Conservation (phyloP, 2,888 invertebrate genomes). For the Drosophila phalerata region DNA sequence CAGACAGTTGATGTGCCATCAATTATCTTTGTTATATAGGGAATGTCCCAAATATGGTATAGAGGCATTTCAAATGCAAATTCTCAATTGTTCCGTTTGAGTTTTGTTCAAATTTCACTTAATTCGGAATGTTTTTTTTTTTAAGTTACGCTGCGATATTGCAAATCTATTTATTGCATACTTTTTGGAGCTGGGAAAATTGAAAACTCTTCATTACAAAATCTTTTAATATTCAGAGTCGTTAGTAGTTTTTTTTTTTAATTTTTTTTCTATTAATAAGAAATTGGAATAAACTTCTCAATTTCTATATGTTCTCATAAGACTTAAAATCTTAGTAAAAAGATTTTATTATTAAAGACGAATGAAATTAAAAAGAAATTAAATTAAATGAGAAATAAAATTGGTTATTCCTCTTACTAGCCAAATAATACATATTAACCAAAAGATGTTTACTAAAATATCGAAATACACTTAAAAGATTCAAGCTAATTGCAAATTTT, state of each 20-base stretch:
- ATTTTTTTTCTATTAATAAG: no score
- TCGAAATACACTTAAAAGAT: not conserved
- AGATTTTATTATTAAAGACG: no score
- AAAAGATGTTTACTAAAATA: no score
- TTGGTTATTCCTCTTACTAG: no score
- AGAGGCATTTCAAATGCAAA: not conserved
- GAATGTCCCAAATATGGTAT: conserved; percentile 7
- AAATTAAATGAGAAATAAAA: no score
- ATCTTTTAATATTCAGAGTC: not conserved
- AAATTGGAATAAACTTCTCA: no score
- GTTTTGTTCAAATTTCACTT: not conserved
- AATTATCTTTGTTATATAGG: not conserved
- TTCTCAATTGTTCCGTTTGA: not conserved
- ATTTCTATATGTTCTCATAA: no score
- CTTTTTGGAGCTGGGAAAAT: conserved; percentile 5
- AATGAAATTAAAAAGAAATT: no score
- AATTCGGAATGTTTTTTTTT: not conserved
- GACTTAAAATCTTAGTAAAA: no score
- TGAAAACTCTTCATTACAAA: not conserved
- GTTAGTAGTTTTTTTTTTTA: no score
- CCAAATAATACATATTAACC: no score
- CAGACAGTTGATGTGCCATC: not conserved
- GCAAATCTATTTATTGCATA: conserved; percentile 1
- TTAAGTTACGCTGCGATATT: not conserved
- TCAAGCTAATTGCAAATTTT: no score